These are phyloP conservation scores for Lobophora halterata DNA, from an alignment of 2,888 invertebrate genomes.

Conservation along the genomic window DNA sequence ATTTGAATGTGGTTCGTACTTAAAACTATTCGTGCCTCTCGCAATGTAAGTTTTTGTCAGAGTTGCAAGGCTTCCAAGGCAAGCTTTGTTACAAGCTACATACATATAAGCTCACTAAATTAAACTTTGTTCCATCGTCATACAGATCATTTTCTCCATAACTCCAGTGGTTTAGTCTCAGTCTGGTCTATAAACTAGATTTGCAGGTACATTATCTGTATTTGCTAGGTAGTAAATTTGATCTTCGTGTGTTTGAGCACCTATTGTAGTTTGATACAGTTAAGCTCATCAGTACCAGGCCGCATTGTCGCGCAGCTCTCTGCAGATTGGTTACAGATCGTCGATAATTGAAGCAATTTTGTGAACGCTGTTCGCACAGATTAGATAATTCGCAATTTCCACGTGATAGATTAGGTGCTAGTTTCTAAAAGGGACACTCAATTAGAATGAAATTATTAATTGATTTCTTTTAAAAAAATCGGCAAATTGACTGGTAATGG, in stretches of 20 bases:
- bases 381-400: neutral
- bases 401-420: neutral
- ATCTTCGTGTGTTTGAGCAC: neutral
- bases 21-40: too few relatives aligned
- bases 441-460: slow-evolving; percentile 15
- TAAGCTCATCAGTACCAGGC: slow-evolving; percentile 26
- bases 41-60: too few relatives aligned
- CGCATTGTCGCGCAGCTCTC: slow-evolving; percentile 18
- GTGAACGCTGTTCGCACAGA: neutral
- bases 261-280: slow-evolving; percentile 4
- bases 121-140: neutral
- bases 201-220: neutral
- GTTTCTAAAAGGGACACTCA: neutral
- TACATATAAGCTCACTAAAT: slow-evolving; percentile 5
- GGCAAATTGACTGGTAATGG: slow-evolving; percentile 19
- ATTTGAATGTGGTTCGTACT: slow-evolving; percentile 24
- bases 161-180: neutral
- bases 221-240: slow-evolving; percentile 1
- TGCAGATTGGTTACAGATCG: slow-evolving; percentile 22
- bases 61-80: too few relatives aligned
- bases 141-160: slow-evolving; percentile 9
- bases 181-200: neutral
- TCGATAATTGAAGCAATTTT: slow-evolving; percentile 18
- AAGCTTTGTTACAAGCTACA: slow-evolving; percentile 8
- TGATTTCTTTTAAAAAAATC: slow-evolving; percentile 14